Base-by-base conservation (phyloP, 2,113 vertebrate genomes). In the Arizona elegans region DNA sequence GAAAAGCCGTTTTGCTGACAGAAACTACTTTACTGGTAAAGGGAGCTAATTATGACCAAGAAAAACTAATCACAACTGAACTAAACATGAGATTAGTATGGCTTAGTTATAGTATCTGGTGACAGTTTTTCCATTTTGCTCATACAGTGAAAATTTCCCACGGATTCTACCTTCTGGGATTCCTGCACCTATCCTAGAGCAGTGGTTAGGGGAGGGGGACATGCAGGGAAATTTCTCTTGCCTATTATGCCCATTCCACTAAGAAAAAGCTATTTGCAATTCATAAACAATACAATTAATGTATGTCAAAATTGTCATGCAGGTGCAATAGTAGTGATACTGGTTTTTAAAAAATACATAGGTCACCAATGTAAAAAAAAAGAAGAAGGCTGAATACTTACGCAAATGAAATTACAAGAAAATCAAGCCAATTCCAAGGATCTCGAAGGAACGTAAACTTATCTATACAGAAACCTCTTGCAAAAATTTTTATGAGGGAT, bases 371-470 rank as follows among this genome's bases (percentile, higher is more conserved):
- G 86, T 91, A 43, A n/a, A 92, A 90, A 87, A 92, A 88, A 87
- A 94, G 43, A 47, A 47, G 62, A 75, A 1, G 26, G 26, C 19
- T 75, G 92, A 94, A 93, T 97, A 99, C 99, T 99, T 98, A 99
- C 99, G 99, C 99, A 98, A 99, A 98, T 91, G 98, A 97, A 97
- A 99, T 98, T 9, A 99, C 99, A 94, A 97, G 95, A 98, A 99
- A 99, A 97, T 99, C 99, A 96, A 99, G 97, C 99, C 99, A 99
- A 96, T 99, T 99, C 99, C 99, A 99, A 8, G 99, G 99, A 95
- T 99, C 99, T 96, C 99, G 98, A 86, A 99, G 98, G 94, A 99
- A 99, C 55, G 99, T 99, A 96, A 99, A 99, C 93, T 98, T 96
- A 93, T 98, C 99, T 95, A 99, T 94, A 96, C 98, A 99, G 96